Evolutionary conservation across 2,797 vertebrate genomes (phyloP).

Genomic region (Natrix natrix): DNA sequence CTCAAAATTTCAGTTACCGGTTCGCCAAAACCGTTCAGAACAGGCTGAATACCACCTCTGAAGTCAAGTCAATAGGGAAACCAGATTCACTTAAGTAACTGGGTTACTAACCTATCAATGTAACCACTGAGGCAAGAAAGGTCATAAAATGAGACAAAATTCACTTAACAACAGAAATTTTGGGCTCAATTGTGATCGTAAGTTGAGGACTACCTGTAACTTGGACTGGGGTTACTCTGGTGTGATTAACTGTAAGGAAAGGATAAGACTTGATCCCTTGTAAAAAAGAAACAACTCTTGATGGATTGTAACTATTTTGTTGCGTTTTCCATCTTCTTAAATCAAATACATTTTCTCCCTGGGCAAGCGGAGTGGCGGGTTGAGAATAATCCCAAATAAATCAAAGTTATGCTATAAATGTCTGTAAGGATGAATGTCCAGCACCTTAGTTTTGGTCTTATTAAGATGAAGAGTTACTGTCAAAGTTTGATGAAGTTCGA

Average conservation of each 20-base stretch:
- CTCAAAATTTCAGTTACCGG: no score
- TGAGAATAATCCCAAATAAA: background rate
- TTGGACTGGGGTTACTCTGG: background rate
- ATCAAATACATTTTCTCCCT: background rate
- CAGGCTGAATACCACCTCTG: no score
- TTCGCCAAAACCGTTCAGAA: no score
- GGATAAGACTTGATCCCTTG: background rate
- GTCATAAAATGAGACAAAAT: background rate
- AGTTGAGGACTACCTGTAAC: background rate
- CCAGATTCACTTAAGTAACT: background rate
- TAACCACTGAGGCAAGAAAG: background rate
- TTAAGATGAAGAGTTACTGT: constrained; percentile 63
- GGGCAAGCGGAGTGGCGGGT: background rate
- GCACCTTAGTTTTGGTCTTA: constrained; percentile 49
- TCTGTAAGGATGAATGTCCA: constrained; percentile 13
- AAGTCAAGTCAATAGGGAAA: background rate
- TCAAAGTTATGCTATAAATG: constrained; percentile 47
- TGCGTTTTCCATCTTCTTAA: background rate
- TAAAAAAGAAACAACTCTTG: background rate
- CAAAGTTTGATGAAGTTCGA: constrained; percentile 57
- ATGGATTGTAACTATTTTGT: background rate
- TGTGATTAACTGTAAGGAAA: background rate
- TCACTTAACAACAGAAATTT: background rate
- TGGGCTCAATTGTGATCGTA: background rate
- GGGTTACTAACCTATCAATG: background rate